These are phyloP conservation scores for Acomys russatus DNA, from an alignment of 2,797 vertebrate genomes.

Conservation along the genomic window DNA sequence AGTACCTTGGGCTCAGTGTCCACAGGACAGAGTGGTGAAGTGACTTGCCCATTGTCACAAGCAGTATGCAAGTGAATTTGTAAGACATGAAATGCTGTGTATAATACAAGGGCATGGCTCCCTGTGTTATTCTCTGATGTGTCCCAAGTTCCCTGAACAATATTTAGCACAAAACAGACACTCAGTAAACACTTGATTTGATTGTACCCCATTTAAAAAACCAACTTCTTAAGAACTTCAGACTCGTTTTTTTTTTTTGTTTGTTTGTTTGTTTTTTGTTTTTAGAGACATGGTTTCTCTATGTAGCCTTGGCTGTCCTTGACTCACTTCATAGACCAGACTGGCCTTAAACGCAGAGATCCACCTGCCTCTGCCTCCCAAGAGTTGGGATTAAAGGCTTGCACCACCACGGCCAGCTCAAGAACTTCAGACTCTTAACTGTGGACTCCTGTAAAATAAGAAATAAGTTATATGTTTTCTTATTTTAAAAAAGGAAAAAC, in stretches of 20 bases:
- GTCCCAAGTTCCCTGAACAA: conserved; percentile 56
- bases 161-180: conserved; percentile 59
- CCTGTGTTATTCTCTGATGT: conserved; percentile 48
- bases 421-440: not conserved
- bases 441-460: not conserved
- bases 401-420: not conserved
- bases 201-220: not conserved
- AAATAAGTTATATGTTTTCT: not conserved
- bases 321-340: no score
- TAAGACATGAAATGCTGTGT: not conserved
- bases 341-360: no score
- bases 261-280: no score
- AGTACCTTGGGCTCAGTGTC: not conserved
- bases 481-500: not conserved
- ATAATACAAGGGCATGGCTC: conserved; percentile 31
- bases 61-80: not conserved
- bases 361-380: no score
- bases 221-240: not conserved
- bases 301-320: no score
- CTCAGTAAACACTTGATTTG: conserved; percentile 80
- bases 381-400: no score
- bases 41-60: not conserved
- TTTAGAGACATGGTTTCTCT: no score
- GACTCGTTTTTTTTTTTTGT: not conserved
- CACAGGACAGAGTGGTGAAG: not conserved